Evolutionary conservation across 2,797 vertebrate species (phyloP).

Genomic region (Knipowitschia caucasica): DNA sequence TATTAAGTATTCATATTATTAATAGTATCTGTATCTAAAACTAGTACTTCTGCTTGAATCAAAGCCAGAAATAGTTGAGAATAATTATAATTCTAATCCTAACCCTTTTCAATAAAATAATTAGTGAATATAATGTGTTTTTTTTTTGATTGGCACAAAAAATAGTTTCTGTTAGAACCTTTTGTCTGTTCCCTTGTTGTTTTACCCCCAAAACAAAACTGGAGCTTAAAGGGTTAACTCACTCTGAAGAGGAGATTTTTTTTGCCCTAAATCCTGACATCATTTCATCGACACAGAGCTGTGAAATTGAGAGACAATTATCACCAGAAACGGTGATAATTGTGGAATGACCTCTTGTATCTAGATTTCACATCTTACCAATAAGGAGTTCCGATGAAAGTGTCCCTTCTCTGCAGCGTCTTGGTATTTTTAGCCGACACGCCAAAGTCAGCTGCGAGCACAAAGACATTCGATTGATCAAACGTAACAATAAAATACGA

Average conservation of each 20-base stretch:
- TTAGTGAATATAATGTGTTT: too few species aligned
- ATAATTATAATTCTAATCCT: too few species aligned
- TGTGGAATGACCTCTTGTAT: slow-evolving; percentile 30
- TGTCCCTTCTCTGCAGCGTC: slow-evolving; percentile 95
- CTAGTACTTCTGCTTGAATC: too few species aligned
- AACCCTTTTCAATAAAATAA: too few species aligned
- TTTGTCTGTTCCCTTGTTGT: background rate
- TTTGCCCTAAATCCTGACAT: slow-evolving; percentile 4
- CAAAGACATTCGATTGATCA: slow-evolving; percentile 34
- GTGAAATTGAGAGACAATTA: slow-evolving; percentile 22
- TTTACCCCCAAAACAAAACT: too few species aligned
- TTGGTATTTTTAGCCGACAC: slow-evolving; percentile 98
- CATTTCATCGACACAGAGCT: slow-evolving; percentile 3
- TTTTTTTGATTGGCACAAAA: too few species aligned
- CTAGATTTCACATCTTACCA: slow-evolving; percentile 82
- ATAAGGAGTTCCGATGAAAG: slow-evolving; percentile 98
- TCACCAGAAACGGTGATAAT: slow-evolving; percentile 22
- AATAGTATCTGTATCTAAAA: too few species aligned
- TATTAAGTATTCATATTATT: too few species aligned
- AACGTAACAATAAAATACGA: slow-evolving; percentile 5
- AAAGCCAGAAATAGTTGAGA: too few species aligned
- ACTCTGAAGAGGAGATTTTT: slow-evolving; percentile 2
- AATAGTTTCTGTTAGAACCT: too few species aligned
- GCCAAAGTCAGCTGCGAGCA: slow-evolving; percentile 93
- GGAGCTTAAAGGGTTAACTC: too few species aligned